These are phyloP conservation scores for Hydractinia symbiolongicarpus DNA, from an alignment of 30 jellyfish, hydroid and myxozoan genomes.

Conservation along the genomic window DNA sequence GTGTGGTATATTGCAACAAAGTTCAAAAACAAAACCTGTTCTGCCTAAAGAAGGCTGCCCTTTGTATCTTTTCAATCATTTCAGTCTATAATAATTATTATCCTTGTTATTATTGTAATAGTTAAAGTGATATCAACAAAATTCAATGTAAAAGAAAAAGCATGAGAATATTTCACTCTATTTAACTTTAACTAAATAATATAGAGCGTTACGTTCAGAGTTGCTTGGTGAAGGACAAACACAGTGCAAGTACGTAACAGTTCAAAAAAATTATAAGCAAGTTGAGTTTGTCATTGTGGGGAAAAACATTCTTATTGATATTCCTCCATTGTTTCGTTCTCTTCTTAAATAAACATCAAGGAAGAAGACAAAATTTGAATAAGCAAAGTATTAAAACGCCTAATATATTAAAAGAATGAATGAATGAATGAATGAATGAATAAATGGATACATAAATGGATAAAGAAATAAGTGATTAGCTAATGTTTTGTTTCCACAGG, in stretches of 20 bases:
- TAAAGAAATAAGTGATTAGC: not conserved
- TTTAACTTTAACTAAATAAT: not conserved
- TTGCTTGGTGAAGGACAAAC: constrained; percentile 52
- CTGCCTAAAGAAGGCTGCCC: constrained; percentile 84
- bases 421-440: too few species aligned
- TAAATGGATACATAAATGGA: not conserved
- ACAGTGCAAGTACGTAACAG: constrained; percentile 56
- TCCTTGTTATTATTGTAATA: not conserved
- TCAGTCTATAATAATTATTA: not conserved
- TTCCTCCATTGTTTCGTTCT: too few species aligned
- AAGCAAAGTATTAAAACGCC: not conserved
- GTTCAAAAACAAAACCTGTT: constrained; percentile 28
- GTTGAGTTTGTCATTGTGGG: too few species aligned
- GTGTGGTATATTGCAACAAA: constrained; percentile 15
- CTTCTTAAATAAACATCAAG: too few species aligned
- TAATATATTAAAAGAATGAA: not conserved
- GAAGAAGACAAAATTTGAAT: not conserved
- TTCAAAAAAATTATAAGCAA: too few species aligned
- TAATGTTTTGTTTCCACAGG: constrained; percentile 20
- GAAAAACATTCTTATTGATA: too few species aligned
- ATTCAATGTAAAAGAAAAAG: too few species aligned
- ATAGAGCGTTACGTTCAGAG: constrained; percentile 53
- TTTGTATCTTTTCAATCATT: constrained; percentile 54
- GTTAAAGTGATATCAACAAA: too few species aligned
- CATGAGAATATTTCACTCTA: not conserved